Evolutionary conservation across 1,140 invertebrate species (phyloP).

Genomic region (Drosophila tropicalis): DNA sequence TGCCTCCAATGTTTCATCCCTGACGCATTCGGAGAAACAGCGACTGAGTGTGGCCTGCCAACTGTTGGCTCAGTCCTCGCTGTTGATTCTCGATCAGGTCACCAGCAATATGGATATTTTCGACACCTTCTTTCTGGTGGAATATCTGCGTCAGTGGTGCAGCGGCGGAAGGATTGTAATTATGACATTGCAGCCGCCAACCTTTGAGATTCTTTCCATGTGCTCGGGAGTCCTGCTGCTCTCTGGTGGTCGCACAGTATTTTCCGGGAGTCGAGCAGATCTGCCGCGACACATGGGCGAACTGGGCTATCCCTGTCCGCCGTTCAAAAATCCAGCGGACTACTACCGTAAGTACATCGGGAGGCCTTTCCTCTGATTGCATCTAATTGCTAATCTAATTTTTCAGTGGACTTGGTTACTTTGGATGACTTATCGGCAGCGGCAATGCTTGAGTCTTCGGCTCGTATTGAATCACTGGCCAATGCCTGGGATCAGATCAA

Average conservation of each 20-base stretch:
- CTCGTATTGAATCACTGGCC: conserved; percentile 94
- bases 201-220: conserved; percentile 98
- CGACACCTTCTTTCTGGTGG: conserved; percentile 97
- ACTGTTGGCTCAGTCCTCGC: conserved; percentile 91
- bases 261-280: conserved; percentile 93
- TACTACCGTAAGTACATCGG: conserved; percentile 92
- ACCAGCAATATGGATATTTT: conserved; percentile 97
- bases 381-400: no score
- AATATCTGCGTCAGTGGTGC: conserved; percentile 97
- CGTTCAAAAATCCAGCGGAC: conserved; percentile 98
- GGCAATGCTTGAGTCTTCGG: conserved; percentile 96
- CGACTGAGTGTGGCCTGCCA: conserved; percentile 94
- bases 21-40: conserved; percentile 94
- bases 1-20: conserved; percentile 89
- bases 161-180: conserved; percentile 92
- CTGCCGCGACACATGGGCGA: conserved; percentile 97
- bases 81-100: conserved; percentile 94
- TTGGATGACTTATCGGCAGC: conserved; percentile 95
- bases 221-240: conserved; percentile 92
- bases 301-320: conserved; percentile 96
- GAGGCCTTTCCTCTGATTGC: not conserved
- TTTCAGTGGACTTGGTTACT: conserved; percentile 94
- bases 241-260: conserved; percentile 95
- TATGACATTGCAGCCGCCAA: conserved; percentile 96
- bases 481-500: conserved; percentile 86